Conservation (phyloP, 1,140 invertebrate genomes). For the Meloidogyne floridensis region DNA sequence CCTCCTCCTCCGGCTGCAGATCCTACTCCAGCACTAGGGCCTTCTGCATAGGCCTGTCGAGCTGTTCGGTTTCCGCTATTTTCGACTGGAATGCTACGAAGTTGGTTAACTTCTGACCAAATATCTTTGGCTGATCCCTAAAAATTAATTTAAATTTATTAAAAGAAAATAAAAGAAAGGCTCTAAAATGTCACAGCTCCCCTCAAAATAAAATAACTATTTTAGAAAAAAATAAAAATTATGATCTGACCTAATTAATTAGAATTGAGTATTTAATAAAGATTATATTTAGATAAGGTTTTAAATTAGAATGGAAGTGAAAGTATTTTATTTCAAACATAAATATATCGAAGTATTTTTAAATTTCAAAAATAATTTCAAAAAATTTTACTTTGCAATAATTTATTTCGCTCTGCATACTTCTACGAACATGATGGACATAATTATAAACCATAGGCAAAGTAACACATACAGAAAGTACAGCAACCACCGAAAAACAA, state of each 20-base stretch:
- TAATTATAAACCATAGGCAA: conserved; percentile 64
- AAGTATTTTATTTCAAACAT: no score
- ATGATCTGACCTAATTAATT: no score
- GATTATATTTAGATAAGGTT: no score
- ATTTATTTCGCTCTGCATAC: conserved; percentile 57
- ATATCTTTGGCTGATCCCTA: conserved; percentile 62
- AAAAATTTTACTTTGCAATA: conserved; percentile 52
- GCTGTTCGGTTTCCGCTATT: conserved; percentile 51
- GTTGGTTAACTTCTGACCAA: conserved; percentile 58
- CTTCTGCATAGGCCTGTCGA: conserved; percentile 60
- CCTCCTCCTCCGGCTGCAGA: conserved; percentile 42
- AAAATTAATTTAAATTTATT: background rate
- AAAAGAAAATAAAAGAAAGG: no score
- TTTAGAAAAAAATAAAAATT: no score
- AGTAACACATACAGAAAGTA: conserved; percentile 54
- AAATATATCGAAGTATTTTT: background rate
- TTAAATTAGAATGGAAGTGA: no score
- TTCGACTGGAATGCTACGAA: conserved; percentile 43
- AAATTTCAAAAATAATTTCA: background rate
- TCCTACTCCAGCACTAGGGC: conserved; percentile 32
- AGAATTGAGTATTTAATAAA: no score
- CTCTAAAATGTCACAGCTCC: no score
- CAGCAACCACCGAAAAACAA: conserved; percentile 48
- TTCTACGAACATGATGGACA: conserved; percentile 58
- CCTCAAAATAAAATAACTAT: no score